These are phyloP conservation scores for Struthidea cinerea DNA, from an alignment of 2,113 vertebrate genomes.

Conservation along the genomic window DNA sequence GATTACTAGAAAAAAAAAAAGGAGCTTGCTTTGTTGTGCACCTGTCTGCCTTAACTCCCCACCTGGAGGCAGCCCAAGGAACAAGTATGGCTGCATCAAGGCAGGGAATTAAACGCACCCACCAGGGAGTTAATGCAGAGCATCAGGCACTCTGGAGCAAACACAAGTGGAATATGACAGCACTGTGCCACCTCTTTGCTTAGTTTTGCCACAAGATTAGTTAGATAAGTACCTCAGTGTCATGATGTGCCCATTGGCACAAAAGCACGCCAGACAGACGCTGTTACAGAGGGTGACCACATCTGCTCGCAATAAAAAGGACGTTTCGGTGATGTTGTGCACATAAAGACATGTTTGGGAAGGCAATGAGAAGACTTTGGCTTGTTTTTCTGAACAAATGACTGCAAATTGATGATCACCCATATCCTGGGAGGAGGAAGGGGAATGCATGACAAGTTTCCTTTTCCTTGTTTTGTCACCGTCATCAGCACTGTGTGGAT, in stretches of 20 bases:
- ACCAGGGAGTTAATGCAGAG: not conserved
- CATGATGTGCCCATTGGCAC: slow-evolving; percentile 97
- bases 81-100: not conserved
- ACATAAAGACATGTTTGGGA: slow-evolving; percentile 94
- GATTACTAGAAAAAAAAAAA: not conserved
- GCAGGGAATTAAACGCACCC: not conserved
- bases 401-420: slow-evolving; percentile 91
- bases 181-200: not conserved
- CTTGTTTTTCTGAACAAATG: slow-evolving; percentile 96
- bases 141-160: not conserved
- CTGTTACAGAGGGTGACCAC: slow-evolving; percentile 89
- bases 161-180: not conserved
- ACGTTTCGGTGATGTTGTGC: slow-evolving; percentile 98
- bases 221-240: slow-evolving; percentile 86
- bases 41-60: not conserved
- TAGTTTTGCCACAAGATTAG: slow-evolving; percentile 29
- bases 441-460: slow-evolving; percentile 87
- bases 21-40: not conserved
- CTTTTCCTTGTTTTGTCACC: slow-evolving; percentile 83
- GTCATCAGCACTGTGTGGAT: slow-evolving; percentile 82
- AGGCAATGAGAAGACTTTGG: slow-evolving; percentile 96
- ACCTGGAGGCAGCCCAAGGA: not conserved
- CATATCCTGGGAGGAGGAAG: slow-evolving; percentile 85
- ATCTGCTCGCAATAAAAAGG: slow-evolving; percentile 90
- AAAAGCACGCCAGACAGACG: slow-evolving; percentile 94